Conservation (phyloP, 2,888 invertebrate species). For the Drosophila paramelanica region DNA sequence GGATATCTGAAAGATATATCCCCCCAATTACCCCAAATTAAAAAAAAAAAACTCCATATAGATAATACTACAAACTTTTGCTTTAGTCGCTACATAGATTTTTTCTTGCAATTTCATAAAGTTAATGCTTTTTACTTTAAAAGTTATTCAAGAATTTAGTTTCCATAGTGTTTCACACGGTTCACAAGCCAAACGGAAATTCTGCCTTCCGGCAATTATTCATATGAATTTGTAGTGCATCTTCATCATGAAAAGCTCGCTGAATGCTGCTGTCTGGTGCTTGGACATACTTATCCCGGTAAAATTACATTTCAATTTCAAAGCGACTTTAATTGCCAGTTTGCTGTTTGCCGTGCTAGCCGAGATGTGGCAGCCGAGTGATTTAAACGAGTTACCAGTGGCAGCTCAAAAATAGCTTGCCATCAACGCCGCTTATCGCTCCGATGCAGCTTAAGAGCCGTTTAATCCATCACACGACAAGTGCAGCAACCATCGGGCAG, state of each 20-base stretch:
- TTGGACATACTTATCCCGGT: conserved; percentile 16
- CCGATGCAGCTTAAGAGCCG: conserved; percentile 67
- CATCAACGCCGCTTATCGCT: conserved; percentile 66
- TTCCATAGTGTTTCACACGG: too few species aligned
- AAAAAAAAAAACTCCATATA: too few species aligned
- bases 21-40: too few species aligned
- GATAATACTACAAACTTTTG: too few species aligned
- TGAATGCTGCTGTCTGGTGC: conserved; percentile 6
- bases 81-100: too few species aligned
- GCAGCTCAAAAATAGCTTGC: conserved; percentile 48
- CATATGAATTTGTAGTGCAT: conserved; percentile 6
- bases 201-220: conserved; percentile 14
- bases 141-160: too few species aligned
- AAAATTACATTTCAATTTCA: conserved; percentile 71
- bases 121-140: too few species aligned
- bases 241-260: neutral
- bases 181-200: neutral
- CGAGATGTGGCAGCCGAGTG: conserved; percentile 32
- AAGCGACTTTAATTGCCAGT: conserved; percentile 56
- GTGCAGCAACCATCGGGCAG: conserved; percentile 52
- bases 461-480: conserved; percentile 73
- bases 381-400: conserved; percentile 17
- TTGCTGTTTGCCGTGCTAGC: conserved; percentile 10
- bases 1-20: too few species aligned
- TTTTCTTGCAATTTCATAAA: too few species aligned